These are phyloP conservation scores for Triplophysa yarkandensis DNA, from an alignment of 2,797 vertebrate species.

Conservation along the genomic window DNA sequence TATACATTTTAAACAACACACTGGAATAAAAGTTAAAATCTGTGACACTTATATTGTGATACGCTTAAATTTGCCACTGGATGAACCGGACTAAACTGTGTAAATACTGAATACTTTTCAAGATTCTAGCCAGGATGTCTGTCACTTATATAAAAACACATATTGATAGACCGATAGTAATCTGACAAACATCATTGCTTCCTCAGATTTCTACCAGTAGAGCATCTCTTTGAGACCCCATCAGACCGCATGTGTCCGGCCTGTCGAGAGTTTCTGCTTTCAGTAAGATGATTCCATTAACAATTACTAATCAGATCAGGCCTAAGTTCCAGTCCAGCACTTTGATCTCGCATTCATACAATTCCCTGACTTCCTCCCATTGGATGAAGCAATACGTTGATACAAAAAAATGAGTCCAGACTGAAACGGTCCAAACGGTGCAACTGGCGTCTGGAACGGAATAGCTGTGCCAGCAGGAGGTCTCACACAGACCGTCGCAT, in stretches of 20 bases:
- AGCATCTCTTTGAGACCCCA: constrained; percentile 45
- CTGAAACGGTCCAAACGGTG: constrained; percentile 67
- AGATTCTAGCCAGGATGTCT: constrained; percentile 75
- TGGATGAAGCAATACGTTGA: constrained; percentile 68
- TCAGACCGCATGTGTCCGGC: neutral
- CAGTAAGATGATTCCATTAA: constrained; percentile 20
- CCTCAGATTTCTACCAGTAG: constrained; percentile 56
- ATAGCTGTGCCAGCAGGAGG: constrained; percentile 73
- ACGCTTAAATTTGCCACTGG: constrained; percentile 58
- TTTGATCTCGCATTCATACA: constrained; percentile 70
- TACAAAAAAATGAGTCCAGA: constrained; percentile 63
- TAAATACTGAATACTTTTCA: constrained; percentile 62
- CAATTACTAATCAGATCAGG: constrained; percentile 31
- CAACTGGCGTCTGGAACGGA: constrained; percentile 63
- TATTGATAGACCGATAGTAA: constrained; percentile 75
- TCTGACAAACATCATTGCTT: constrained; percentile 68
- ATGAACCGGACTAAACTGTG: constrained; percentile 71
- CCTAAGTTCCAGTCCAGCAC: constrained; percentile 9
- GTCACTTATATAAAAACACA: constrained; percentile 69
- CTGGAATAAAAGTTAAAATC: too few species aligned
- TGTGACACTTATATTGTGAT: constrained; percentile 59
- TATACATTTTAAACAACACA: too few species aligned
- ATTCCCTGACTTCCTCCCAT: constrained; percentile 76
- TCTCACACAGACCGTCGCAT: constrained; percentile 66
- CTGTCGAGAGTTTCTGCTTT: constrained; percentile 28